Evolutionary conservation across 1,140 invertebrate species (phyloP).

Genomic region (Lordiphosa mommai): DNA sequence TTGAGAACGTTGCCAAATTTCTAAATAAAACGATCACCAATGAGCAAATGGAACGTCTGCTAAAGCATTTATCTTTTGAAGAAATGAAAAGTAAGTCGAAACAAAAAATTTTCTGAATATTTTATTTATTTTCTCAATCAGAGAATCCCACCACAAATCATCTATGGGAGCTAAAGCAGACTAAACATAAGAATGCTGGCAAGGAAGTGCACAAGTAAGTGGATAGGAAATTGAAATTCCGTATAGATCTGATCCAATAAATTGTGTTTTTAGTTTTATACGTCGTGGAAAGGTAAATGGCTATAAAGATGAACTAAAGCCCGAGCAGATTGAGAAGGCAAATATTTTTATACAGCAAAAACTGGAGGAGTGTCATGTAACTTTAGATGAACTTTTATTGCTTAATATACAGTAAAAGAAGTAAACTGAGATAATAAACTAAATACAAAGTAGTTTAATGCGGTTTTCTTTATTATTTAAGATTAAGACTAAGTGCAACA

Average conservation of each 20-base stretch:
- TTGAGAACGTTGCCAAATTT: constrained; percentile 50
- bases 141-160: constrained; percentile 60
- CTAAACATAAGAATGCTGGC: neutral
- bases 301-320: constrained; percentile 49
- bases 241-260: neutral
- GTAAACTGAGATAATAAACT: no score
- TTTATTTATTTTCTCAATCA: neutral
- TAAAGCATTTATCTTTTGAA: constrained; percentile 63
- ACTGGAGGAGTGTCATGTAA: constrained; percentile 16
- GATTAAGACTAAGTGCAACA: no score
- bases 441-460: no score
- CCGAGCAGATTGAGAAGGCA: constrained; percentile 28
- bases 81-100: constrained; percentile 58
- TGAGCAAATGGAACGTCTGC: constrained; percentile 42
- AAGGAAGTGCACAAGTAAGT: constrained; percentile 37
- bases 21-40: constrained; percentile 39
- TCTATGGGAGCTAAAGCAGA: constrained; percentile 24
- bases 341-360: constrained; percentile 11
- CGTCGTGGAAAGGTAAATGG: constrained; percentile 49
- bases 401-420: neutral
- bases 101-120: neutral
- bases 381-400: constrained; percentile 38
- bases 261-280: constrained; percentile 32
- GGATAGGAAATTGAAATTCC: neutral
- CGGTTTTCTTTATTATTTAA: no score